Evolutionary conservation across 2,113 vertebrate species (phyloP).

Genomic region (Dicerorhinus sumatrensis): DNA sequence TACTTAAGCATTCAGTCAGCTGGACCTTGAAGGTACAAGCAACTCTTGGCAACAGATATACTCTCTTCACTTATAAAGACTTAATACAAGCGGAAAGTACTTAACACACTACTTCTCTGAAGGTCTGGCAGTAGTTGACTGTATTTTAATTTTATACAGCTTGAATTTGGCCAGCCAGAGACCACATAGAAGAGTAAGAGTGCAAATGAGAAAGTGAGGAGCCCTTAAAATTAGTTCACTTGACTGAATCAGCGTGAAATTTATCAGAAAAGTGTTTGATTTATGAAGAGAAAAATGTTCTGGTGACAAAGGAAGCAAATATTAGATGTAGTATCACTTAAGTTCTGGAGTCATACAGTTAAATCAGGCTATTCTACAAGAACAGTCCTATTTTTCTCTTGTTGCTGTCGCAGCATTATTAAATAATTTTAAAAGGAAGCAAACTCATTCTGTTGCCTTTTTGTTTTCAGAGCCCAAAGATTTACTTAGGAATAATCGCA

Average conservation of each 20-base stretch:
- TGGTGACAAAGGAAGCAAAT: neutral
- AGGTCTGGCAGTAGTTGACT: neutral
- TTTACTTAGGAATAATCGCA: neutral
- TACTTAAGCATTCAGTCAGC: neutral
- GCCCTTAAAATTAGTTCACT: neutral
- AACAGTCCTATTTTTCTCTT: neutral
- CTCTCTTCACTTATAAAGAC: neutral
- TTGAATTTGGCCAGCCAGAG: neutral
- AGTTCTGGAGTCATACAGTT: neutral
- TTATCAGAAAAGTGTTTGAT: neutral
- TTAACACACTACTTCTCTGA: neutral
- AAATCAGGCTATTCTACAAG: neutral
- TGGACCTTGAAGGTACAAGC: neutral
- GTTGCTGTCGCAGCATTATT: neutral
- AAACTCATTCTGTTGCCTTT: neutral
- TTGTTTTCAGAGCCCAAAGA: constrained; percentile 48
- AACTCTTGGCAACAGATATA: neutral
- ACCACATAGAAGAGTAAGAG: neutral
- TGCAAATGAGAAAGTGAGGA: neutral
- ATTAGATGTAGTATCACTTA: neutral
- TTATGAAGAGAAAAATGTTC: constrained; percentile 5
- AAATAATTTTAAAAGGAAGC: neutral
- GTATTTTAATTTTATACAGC: neutral
- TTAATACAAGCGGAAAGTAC: neutral
- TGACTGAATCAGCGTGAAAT: neutral